phyloP scores from a whole-genome alignment of 2,797 vertebrate species.

The Garrulus glandarius region DNA sequence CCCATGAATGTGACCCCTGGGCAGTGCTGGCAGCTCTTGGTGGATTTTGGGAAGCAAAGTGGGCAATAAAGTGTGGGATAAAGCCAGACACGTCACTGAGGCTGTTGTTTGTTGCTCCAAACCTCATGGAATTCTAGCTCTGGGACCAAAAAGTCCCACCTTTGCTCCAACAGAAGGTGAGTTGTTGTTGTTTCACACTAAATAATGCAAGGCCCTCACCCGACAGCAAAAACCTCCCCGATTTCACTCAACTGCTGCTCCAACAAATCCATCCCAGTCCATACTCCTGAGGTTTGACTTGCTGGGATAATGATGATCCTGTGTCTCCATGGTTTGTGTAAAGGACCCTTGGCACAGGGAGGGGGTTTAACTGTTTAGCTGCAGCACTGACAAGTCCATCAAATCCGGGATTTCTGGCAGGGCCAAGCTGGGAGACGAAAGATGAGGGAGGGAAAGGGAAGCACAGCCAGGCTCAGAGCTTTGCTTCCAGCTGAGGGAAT shows the following conservation, averaged over 20 bases:
- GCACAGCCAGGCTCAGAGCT: neutral
- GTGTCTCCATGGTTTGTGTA: neutral
- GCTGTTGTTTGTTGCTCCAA: neutral
- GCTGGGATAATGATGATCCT: neutral
- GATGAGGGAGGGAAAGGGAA: neutral
- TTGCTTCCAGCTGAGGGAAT: neutral
- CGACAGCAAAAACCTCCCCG: neutral
- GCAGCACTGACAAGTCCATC: neutral
- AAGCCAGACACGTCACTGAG: accelerated
- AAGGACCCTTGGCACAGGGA: neutral
- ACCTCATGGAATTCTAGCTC: neutral
- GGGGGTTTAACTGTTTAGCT: neutral
- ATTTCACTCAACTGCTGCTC: neutral
- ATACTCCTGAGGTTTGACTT: conserved; percentile 21
- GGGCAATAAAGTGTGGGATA: accelerated
- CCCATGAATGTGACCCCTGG: accelerated
- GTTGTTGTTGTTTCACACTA: neutral
- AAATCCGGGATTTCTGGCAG: neutral
- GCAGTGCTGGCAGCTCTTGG: neutral
- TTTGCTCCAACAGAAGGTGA: neutral
- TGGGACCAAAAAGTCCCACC: neutral
- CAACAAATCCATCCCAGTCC: neutral
- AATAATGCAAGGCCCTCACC: neutral
- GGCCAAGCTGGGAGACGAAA: neutral
- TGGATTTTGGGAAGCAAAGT: neutral